Percentiles rank a stretch among this genome's conserved stretches.
phyloP scores from a whole-genome alignment of 2,797 vertebrate genomes.

The Nannoperca obscura region DNA sequence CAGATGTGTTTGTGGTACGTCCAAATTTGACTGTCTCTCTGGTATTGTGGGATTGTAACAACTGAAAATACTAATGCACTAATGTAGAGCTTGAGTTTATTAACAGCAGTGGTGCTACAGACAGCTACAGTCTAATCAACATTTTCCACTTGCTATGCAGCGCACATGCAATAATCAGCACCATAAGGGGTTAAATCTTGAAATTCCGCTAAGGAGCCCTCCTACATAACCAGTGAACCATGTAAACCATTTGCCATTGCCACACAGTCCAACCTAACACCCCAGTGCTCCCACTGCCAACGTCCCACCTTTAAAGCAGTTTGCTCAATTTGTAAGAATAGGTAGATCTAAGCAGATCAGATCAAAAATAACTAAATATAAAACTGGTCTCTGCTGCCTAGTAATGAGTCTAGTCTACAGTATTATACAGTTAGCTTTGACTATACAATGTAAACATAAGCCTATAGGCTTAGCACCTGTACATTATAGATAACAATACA shows the following conservation, averaged over 20 bases:
- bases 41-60: constrained; percentile 33
- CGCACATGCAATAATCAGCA: constrained; percentile 17
- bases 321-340: background rate
- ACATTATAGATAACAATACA: too few species aligned
- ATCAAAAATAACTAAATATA: background rate
- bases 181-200: constrained; percentile 4
- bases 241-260: background rate
- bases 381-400: background rate
- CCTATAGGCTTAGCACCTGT: too few species aligned
- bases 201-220: background rate
- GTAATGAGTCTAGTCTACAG: background rate
- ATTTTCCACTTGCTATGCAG: constrained; percentile 6
- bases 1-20: constrained; percentile 33
- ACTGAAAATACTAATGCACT: constrained; percentile 26
- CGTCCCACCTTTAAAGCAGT: background rate
- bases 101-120: constrained; percentile 21
- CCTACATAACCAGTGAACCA: background rate
- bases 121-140: constrained; percentile 22
- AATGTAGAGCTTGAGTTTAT: too few species aligned
- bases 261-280: constrained; percentile 1
- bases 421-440: background rate
- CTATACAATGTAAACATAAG: too few species aligned
- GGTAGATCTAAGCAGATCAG: background rate
- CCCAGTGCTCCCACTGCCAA: background rate
- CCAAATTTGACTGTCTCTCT: constrained; percentile 18